Conservation (phyloP, 1,140 invertebrate genomes). For the Eurytemora carolleeae region DNA sequence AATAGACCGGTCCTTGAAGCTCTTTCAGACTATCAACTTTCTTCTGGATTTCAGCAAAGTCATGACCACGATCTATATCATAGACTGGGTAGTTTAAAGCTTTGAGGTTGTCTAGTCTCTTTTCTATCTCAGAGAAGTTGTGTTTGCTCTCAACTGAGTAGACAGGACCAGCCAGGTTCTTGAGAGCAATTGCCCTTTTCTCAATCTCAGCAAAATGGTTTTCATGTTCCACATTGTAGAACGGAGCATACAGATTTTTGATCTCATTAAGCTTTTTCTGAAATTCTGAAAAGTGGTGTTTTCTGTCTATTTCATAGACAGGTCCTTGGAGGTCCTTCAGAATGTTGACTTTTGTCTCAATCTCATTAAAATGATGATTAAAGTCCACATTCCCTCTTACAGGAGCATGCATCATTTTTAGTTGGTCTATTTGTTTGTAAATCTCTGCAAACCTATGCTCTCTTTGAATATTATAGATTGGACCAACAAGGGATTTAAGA, state of each 20-base stretch:
- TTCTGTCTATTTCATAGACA: conserved; percentile 4
- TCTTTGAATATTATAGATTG: conserved; percentile 7
- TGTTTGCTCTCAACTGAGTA: conserved; percentile 11
- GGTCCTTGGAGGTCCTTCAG: conserved; percentile 7
- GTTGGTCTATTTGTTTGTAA: not conserved
- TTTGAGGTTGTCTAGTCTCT: conserved; percentile 1
- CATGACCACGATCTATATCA: conserved; percentile 8
- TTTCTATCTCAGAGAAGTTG: conserved; percentile 8
- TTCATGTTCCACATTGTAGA: conserved; percentile 2
- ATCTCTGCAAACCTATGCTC: not conserved
- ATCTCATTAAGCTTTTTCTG: not conserved
- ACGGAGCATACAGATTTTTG: not conserved
- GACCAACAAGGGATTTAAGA: conserved; percentile 4
- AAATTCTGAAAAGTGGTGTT: conserved; percentile 2
- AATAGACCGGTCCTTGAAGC: conserved; percentile 7
- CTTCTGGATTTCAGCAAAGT: conserved; percentile 4
- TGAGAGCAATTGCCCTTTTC: not conserved
- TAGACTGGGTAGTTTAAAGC: conserved; percentile 9
- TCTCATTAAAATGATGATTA: conserved; percentile 12
- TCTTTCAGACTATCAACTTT: conserved; percentile 2
- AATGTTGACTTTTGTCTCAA: not conserved
- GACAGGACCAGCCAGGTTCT: conserved; percentile 7
- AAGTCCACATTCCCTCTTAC: conserved; percentile 1
- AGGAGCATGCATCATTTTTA: conserved; percentile 1
- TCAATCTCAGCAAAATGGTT: conserved; percentile 7